Evolutionary conservation across 2,888 invertebrate genomes (phyloP), one percentile per base, ranked within the genome.

Genomic region (Priocnemis perturbator): DNA sequence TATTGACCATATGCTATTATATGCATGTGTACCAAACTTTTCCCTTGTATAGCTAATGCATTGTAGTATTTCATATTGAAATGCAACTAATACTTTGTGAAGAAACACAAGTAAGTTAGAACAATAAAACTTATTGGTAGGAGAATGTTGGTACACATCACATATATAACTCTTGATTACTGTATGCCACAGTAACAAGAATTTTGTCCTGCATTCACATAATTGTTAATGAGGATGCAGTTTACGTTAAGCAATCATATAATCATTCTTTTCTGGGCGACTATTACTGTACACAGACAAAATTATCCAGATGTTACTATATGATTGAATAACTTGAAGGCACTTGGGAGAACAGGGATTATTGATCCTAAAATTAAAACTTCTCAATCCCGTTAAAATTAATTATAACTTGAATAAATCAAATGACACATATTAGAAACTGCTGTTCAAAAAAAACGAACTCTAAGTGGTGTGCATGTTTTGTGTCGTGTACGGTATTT

Each of bases 401-500:
- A 84, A 79, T 76, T 61, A 73, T 79, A 81, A 74, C 64, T 58
- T 74, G 56, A 60, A 70, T 63, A 78, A 81, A 81, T 70, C 52
- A 83, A 83, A 61, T 64, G 57, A 81, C 72, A 74, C 59, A 70
- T 66, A 67, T 78, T 69, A 57, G 66, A 73, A 60, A 67, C 71
- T 53, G 63, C 63, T 60, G 48, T 63, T 60, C 45, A 59, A 67
- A 83, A 67, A 77, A 75, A 80, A 79, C 66, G 67, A 79, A 74
- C 74, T 79, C 68, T 69, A 81, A 81, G 78, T 78, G 76, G 86
- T 86, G 86, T 86, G 81, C 76, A 80, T 87, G 86, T 88, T 82
- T 85, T 65, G 85, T 87, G 85, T 87, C 74, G 86, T 88, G 87
- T 87, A 79, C 73, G 80, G 83, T 86, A 83, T 83, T 81, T 71